Base-by-base conservation (phyloP, 2,797 vertebrate genomes). In the Mionectes olivaceus region DNA sequence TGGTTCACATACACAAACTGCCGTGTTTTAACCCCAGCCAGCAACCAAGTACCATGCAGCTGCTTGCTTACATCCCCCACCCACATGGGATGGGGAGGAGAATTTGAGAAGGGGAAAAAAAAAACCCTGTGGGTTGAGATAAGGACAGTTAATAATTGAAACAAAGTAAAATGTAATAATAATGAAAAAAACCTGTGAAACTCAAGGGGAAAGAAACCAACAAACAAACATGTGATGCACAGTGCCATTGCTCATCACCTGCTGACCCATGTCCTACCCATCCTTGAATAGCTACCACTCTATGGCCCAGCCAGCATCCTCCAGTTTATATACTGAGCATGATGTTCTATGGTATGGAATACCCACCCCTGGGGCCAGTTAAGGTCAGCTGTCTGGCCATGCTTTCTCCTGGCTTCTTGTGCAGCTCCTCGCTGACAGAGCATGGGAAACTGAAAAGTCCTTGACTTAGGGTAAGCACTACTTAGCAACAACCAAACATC, bases 61-160 rank as follows among this genome's bases (percentile, higher is more conserved):
- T 43, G 8, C 33, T 60, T 49, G 9, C 33, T 65, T 27, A 47
- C 15, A 65, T 22, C 25, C 3, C 24, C 25, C 46, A 21, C 3
- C 19, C 5, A 19, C 3, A 12, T 15, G 23, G 47, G 27, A 22
- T 43, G 33, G 32, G 13, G 13, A 79, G 23, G 23, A 59, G 9
- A 79, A 17, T 21, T 73, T 37, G 35, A 11, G 19, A 67, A 60
- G 16, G n/a, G 23, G 11, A 47, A 47, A 6, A 9, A 64, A n/a
- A 33, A 44, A 27, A 0, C 1, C 1, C 13, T 2, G 1, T n/a
- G 27, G 5, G 7, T 37, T 67, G 41, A 53, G 19, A 60, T 65
- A 47, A 73, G 19, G 35, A 28, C 7, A 37, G 47, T 0, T 47
- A 55, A 52, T 55, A 60, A 43, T 7, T 28, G 32, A 73, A 84